Evolutionary conservation across 2,113 vertebrate genomes (phyloP), one percentile per base, ranked within the genome.

Genomic region (Amphiprion percula): DNA sequence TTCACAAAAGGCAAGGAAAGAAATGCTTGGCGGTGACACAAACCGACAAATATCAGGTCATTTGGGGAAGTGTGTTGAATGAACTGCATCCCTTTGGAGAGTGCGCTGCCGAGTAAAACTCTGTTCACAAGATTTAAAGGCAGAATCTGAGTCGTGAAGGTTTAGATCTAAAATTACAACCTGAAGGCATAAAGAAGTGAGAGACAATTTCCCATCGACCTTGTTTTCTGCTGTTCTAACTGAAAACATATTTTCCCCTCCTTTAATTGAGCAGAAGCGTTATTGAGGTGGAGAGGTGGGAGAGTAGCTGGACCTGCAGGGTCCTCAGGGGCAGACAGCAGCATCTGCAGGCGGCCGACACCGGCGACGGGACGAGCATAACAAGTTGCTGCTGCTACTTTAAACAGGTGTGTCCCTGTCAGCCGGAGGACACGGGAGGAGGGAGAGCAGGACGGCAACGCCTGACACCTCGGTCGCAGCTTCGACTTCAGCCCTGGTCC

Each of bases 331-430:
- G 62, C 81, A 62, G 85, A 82, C 85, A 74, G 77, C 65, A 80
- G 79, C 85, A 85, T 77, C 82, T 83, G 79, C 74, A 60, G 63
- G 26, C 28, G 15, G 37, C 1, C 6, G 70, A 72, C 53, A 53
- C 54, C 0, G 52, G 50, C 11, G 72, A 83, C 78, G 47, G 30
- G 68, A 58, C 61, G 49, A 78, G 88, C 76, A 92, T 90, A 89
- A 74, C 74, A 88, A 89, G 76, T 66, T 63, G 63, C 21, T 66
- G 65, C 74, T 37, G 64, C 70, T 56, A 41, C 74, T 76, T 86
- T 75, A 74, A 88, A 78, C 90, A 93, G 83, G 91, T 92, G 84
- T 54, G 79, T 87, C 82, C 88, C 82, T 87, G 88, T 90, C 89
- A 86, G 50, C 39, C n/a, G 5, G 84, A 92, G 90, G 88, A 87